Evolutionary conservation across 2,888 invertebrate genomes (phyloP).

Genomic region (Epirrhoe alternata): DNA sequence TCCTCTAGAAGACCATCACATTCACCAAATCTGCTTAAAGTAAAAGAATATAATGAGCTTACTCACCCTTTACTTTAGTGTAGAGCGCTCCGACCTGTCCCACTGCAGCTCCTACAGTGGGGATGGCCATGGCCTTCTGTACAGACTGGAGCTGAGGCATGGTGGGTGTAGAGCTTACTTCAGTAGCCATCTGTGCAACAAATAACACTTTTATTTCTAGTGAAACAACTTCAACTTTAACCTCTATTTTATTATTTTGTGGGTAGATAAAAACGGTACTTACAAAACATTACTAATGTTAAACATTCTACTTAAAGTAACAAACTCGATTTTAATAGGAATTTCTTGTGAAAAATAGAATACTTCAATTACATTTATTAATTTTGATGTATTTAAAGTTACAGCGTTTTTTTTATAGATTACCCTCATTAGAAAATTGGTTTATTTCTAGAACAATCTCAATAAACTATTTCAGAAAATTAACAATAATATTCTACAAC

Average conservation of each 20-base stretch:
- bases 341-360: background rate
- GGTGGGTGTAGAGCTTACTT: conserved; percentile 64
- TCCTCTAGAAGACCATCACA: too few species aligned
- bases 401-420: background rate
- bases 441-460: background rate
- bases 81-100: conserved; percentile 85
- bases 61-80: conserved; percentile 81
- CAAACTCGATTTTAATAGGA: background rate
- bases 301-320: too few species aligned
- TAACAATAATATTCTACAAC: background rate
- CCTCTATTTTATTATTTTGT: too few species aligned
- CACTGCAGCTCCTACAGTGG: conserved; percentile 83
- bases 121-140: conserved; percentile 82
- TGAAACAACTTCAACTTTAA: background rate
- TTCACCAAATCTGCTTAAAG: too few species aligned
- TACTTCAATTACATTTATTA: background rate
- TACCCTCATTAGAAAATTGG: background rate
- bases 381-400: background rate
- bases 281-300: too few species aligned
- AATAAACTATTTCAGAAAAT: too few species aligned
- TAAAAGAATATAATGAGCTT: background rate
- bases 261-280: too few species aligned
- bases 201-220: background rate
- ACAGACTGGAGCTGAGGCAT: conserved; percentile 78
- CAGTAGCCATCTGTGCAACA: conserved; percentile 71